A percentile compares a stretch with the other conserved stretches of the same genome.
These are phyloP conservation scores for Lasioglossum pauxillum DNA, from an alignment of 2,888 invertebrate genomes.

Conservation along the genomic window DNA sequence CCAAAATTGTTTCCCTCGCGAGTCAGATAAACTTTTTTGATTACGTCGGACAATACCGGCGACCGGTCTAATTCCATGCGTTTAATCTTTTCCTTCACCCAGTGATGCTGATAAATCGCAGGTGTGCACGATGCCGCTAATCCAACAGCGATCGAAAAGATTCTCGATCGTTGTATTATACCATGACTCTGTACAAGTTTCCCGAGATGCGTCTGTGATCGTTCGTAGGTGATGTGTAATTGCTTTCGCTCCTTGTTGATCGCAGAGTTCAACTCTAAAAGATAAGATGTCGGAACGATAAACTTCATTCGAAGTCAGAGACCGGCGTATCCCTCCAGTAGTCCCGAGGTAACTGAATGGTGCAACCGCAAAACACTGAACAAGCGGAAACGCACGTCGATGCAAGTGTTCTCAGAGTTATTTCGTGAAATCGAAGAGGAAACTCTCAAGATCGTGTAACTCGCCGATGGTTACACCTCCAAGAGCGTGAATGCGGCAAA, in stretches of 20 bases:
- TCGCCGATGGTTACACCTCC: too few species aligned
- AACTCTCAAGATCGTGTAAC: neutral
- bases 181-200: neutral
- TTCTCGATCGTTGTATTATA: neutral
- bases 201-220: neutral
- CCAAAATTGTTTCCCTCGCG: neutral
- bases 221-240: neutral
- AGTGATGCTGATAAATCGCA: constrained; percentile 36
- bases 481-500: neutral
- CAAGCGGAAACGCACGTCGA: neutral
- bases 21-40: neutral
- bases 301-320: neutral
- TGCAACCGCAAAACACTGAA: neutral
- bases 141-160: neutral
- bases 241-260: neutral
- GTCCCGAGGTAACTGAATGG: neutral
- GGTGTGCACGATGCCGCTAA: constrained; percentile 37
- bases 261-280: neutral
- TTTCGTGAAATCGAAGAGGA: neutral
- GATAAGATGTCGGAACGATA: constrained; percentile 8
- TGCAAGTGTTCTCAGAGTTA: neutral
- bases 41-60: neutral
- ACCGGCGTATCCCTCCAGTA: neutral
- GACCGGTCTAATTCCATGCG: neutral
- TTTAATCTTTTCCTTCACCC: neutral